Conservation (phyloP, 2,797 vertebrate species). For the Pelobates cultripes region DNA sequence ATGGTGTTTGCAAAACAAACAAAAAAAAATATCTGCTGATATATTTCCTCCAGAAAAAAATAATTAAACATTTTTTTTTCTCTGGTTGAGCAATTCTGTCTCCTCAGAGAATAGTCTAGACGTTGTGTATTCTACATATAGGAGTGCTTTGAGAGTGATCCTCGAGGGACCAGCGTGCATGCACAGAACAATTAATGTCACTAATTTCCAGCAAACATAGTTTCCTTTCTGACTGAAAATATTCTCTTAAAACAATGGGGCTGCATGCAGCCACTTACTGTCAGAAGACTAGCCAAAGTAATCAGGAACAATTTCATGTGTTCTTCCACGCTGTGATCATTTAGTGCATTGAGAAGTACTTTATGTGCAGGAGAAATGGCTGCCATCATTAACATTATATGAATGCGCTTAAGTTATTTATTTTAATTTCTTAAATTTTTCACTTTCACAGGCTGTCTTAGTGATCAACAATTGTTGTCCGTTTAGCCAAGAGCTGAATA, state of each 20-base stretch:
- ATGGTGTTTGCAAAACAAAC: too few species aligned
- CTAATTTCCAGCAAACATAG: not conserved
- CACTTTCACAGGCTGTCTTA: too few species aligned
- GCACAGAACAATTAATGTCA: slow-evolving; percentile 35
- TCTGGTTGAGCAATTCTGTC: not conserved
- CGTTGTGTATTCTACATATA: not conserved
- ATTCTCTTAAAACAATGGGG: slow-evolving; percentile 35
- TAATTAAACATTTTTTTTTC: not conserved
- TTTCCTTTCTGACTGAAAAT: slow-evolving; percentile 20
- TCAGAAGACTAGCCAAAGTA: slow-evolving; percentile 44
- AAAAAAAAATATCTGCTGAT: too few species aligned
- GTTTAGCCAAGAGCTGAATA: too few species aligned
- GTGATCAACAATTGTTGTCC: too few species aligned
- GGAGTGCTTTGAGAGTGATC: not conserved
- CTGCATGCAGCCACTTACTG: slow-evolving; percentile 24
- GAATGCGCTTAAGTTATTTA: too few species aligned
- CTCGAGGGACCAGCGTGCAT: slow-evolving; percentile 10
- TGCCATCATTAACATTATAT: too few species aligned
- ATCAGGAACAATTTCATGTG: not conserved
- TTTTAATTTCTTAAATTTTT: too few species aligned
- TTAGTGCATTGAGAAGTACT: not conserved
- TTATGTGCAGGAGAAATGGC: too few species aligned
- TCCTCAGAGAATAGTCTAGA: not conserved
- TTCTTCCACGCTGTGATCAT: not conserved
- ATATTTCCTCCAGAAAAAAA: too few species aligned